Evolutionary conservation across 2,113 vertebrate species (phyloP).

Genomic region (Ranitomeya imitator): DNA sequence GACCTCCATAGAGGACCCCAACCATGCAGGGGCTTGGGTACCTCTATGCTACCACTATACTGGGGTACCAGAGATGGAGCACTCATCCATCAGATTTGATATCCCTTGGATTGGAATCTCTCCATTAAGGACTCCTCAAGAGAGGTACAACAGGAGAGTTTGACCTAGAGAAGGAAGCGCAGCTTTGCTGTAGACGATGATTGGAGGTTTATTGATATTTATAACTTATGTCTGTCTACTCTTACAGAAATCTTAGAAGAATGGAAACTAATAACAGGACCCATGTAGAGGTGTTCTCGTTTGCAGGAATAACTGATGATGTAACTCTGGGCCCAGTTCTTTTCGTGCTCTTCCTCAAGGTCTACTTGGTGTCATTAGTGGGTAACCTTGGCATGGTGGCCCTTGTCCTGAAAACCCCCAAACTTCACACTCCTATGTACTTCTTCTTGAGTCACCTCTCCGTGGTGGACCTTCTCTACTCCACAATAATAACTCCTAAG

Average conservation of each 20-base stretch:
- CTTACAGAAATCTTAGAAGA: background rate
- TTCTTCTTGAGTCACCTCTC: conserved; percentile 21
- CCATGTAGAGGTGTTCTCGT: background rate
- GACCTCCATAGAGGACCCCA: no score
- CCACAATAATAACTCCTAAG: conserved; percentile 30
- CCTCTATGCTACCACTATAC: no score
- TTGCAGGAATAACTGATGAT: conserved; percentile 9
- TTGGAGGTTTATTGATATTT: background rate
- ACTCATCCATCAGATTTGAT: no score
- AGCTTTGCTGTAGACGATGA: background rate
- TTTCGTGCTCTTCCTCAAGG: background rate
- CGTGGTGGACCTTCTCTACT: conserved; percentile 30
- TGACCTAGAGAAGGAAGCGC: background rate
- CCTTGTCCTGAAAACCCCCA: background rate
- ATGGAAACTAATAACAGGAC: conserved; percentile 9
- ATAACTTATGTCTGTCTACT: background rate
- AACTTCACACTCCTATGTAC: conserved; percentile 33
- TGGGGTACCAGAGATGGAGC: no score
- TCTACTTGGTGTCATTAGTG: conserved; percentile 17
- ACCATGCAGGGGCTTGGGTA: no score
- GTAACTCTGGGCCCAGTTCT: background rate
- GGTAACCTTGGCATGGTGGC: conserved; percentile 5
- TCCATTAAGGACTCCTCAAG: no score
- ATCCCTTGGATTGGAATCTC: no score
- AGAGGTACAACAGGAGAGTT: no score